Evolutionary conservation across 2,888 invertebrate species (phyloP).

Genomic region (Papilio elwesi): DNA sequence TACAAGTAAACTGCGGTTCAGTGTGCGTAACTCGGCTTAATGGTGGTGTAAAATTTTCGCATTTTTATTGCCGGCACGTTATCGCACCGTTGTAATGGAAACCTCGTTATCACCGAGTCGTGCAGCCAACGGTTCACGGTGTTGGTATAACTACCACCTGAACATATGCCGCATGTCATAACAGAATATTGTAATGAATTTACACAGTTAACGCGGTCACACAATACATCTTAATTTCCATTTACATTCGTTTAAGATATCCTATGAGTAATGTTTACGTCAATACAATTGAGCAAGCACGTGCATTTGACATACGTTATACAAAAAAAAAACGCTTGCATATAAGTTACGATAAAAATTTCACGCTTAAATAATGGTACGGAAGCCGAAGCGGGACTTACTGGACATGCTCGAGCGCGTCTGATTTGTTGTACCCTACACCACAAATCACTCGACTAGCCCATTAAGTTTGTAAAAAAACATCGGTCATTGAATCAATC

Average conservation of each 20-base stretch:
- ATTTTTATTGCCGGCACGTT: conserved; percentile 32
- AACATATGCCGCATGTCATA: background rate
- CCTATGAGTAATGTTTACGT: background rate
- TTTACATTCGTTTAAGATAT: background rate
- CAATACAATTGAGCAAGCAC: background rate
- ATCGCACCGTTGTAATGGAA: conserved; percentile 33
- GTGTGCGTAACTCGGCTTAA: conserved; percentile 24
- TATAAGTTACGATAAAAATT: conserved; percentile 4
- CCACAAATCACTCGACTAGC: too few relatives aligned
- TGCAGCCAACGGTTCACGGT: conserved; percentile 27
- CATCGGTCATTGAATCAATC: too few relatives aligned
- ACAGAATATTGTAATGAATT: background rate
- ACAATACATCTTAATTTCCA: background rate
- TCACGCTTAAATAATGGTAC: background rate
- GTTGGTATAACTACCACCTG: conserved; percentile 15
- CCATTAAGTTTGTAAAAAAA: too few relatives aligned
- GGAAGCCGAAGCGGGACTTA: too few relatives aligned
- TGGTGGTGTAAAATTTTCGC: conserved; percentile 28
- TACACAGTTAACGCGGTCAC: background rate
- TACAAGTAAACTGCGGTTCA: background rate
- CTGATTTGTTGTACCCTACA: too few relatives aligned
- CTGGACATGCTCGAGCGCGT: too few relatives aligned
- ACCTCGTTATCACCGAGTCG: conserved; percentile 35
- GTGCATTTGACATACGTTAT: background rate
- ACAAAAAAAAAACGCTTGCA: background rate